These are phyloP conservation scores for Andrena dorsata DNA, from an alignment of 2,888 invertebrate genomes.

Conservation along the genomic window DNA sequence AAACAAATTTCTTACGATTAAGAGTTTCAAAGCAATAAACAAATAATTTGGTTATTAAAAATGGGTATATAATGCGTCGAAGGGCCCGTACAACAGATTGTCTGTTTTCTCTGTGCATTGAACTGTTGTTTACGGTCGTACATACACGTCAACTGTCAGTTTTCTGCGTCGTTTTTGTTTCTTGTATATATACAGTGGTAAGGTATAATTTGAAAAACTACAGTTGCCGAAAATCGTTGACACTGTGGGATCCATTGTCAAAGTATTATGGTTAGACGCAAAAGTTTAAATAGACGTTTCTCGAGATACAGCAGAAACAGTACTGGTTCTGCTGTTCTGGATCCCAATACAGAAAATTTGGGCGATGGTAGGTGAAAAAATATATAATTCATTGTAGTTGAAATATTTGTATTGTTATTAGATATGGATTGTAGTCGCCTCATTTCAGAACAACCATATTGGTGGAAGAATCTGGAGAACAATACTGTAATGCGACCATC, in stretches of 20 bases:
- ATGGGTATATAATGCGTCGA: too few relatives aligned
- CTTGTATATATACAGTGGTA: too few relatives aligned
- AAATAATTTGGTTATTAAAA: too few relatives aligned
- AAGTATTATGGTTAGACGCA: conserved; percentile 60
- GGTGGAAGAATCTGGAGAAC: conserved; percentile 65
- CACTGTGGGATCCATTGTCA: neutral
- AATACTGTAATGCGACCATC: conserved; percentile 46
- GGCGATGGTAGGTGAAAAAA: conserved; percentile 47
- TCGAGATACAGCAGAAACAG: conserved; percentile 38
- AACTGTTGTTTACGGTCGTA: too few relatives aligned
- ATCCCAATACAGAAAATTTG: conserved; percentile 59
- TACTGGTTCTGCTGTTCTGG: conserved; percentile 49
- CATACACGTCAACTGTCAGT: too few relatives aligned
- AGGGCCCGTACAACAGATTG: too few relatives aligned
- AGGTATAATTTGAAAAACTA: too few relatives aligned
- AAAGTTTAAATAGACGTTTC: conserved; percentile 43
- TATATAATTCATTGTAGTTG: neutral
- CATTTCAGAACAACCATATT: conserved; percentile 58
- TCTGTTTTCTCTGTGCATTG: too few relatives aligned
- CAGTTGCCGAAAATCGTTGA: neutral
- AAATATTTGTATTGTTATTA: neutral
- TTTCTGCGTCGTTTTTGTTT: too few relatives aligned
- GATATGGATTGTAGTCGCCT: neutral
- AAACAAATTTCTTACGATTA: too few relatives aligned
- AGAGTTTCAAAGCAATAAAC: too few relatives aligned